Percentiles rank a stretch among this genome's conserved stretches.
phyloP scores from a whole-genome alignment of 1,140 invertebrate species.

The Papilio xuthus region DNA sequence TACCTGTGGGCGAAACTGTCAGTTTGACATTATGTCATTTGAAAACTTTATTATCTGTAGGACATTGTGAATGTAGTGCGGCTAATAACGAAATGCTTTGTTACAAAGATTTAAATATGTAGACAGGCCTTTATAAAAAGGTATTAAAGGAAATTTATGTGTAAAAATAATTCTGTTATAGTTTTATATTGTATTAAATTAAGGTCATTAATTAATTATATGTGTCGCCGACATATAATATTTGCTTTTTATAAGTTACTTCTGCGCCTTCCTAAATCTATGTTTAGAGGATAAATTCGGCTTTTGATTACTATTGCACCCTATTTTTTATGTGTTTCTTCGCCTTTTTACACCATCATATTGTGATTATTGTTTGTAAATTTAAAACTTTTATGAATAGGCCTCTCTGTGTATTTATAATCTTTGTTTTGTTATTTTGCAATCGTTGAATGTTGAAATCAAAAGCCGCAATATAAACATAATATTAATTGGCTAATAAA shows the following conservation, averaged over 20 bases:
- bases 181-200: neutral
- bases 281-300: too few species aligned
- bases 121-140: neutral
- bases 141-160: neutral
- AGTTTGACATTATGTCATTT: constrained; percentile 3
- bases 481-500: neutral
- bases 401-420: constrained; percentile 2
- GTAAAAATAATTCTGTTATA: neutral
- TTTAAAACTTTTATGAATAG: neutral
- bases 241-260: neutral
- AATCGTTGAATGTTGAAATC: neutral
- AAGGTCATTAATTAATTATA: too few species aligned
- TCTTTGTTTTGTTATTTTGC: neutral
- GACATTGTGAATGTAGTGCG: constrained; percentile 6
- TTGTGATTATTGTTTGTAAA: neutral
- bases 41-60: constrained; percentile 21
- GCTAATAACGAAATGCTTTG: neutral
- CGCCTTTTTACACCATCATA: too few species aligned
- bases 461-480: neutral
- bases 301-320: neutral
- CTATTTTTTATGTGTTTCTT: neutral
- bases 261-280: neutral
- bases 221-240: neutral
- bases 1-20: constrained; percentile 11
- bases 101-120: constrained; percentile 1